Evolutionary conservation across 2,888 invertebrate genomes (phyloP).

Genomic region (Sminthurinus aureus): DNA sequence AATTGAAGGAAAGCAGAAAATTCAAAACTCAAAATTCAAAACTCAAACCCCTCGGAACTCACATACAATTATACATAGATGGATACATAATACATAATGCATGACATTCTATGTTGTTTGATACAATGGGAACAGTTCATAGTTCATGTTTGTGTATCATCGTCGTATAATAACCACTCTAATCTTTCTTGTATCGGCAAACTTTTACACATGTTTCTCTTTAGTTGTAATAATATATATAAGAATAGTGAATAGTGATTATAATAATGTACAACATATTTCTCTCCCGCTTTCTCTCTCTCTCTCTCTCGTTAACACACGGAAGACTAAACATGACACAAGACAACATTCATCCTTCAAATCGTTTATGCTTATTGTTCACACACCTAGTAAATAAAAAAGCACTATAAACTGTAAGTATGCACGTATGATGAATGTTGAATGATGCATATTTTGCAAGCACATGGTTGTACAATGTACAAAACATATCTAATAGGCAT

Average conservation of each 20-base stretch:
- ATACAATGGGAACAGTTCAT: background rate
- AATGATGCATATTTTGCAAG: too few species aligned
- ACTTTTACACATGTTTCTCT: slow-evolving; percentile 7
- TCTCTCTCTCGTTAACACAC: background rate
- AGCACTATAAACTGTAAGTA: too few species aligned
- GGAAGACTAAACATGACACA: background rate
- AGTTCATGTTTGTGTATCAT: slow-evolving; percentile 13
- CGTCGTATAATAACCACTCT: background rate
- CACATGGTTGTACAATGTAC: too few species aligned
- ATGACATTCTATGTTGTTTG: too few species aligned
- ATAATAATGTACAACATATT: background rate
- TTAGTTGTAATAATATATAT: background rate
- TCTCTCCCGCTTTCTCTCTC: slow-evolving; percentile 1
- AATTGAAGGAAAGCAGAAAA: background rate
- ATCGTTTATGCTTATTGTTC: background rate
- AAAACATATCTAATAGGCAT: too few species aligned
- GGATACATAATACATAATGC: too few species aligned
- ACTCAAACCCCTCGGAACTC: background rate
- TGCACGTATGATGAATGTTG: too few species aligned
- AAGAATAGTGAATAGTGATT: background rate
- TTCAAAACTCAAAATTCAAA: background rate
- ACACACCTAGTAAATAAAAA: background rate
- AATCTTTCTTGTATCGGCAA: slow-evolving; percentile 18
- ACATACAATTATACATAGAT: too few species aligned
- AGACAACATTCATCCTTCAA: background rate